Base-by-base conservation (phyloP, 2,113 vertebrate genomes). In the Alectura lathami region DNA sequence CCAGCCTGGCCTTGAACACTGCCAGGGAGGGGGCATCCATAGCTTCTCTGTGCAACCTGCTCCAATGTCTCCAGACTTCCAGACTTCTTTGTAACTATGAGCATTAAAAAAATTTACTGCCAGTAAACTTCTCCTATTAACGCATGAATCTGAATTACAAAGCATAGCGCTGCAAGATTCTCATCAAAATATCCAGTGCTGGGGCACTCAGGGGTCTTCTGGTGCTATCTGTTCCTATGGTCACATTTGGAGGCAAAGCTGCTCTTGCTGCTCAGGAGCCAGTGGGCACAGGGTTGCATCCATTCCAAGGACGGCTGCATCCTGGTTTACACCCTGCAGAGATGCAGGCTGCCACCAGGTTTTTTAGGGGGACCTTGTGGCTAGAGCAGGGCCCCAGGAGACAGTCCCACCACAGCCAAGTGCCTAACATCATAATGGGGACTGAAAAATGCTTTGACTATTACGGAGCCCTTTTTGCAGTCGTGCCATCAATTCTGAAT, bases 401-500 rank as follows among this genome's bases (percentile, higher is more conserved):
- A 54, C 43, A 64, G 32, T 15, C 73, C 51, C 86, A 50, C 20
- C 67, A 22, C 47, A 53, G 13, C 66, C 77, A 38, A 79, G 74
- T 20, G 40, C 73, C 79, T 91, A 50, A 32, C 64, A 45, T 53
- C 53, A 10, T n/a, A 81, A 93, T 16, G n/a, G 77, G 21, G 7
- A 79, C 79, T 89, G 86, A 93, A 91, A 89, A 95, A 92, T 82
- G 57, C 82, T 94, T 86, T 1, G 1, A 3, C 80, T 89, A 4
- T 82, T 94, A 56, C 9, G 32, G 86, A 93, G 60, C 73, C 74
- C 66, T 88, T 93, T 92, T 87, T 68, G 36, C 40, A 79, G 80
- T 56, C 13, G 0, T 40, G 66, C 66, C 91, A 92, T 95, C 86
- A 84, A 85, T 95, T 89, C 93, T 68, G 89, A 0, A 5, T 8